phyloP scores from a whole-genome alignment of 2,888 invertebrate genomes.

The Eupelmus urozonus region DNA sequence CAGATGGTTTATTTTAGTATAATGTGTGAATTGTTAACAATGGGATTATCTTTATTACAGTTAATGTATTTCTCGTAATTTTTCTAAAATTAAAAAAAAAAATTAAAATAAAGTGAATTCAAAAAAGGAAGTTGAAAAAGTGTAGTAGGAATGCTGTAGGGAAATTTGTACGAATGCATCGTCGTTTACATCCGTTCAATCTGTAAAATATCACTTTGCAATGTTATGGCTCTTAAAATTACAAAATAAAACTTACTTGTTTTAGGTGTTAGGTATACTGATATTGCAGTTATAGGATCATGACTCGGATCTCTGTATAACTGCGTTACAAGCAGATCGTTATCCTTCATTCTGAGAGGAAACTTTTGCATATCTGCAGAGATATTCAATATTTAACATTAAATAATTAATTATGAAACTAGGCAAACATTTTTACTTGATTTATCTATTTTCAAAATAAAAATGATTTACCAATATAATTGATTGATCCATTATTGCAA shows the following conservation, averaged over 20 bases:
- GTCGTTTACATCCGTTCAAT: constrained; percentile 9
- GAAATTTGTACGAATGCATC: constrained; percentile 35
- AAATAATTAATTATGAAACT: too few species aligned
- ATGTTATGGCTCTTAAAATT: constrained; percentile 16
- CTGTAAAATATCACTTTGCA: constrained; percentile 41
- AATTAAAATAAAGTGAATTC: constrained; percentile 16
- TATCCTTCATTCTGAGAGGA: constrained; percentile 98
- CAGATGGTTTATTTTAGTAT: neutral
- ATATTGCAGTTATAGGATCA: constrained; percentile 98
- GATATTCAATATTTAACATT: neutral
- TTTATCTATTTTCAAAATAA: constrained; percentile 6
- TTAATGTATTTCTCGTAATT: constrained; percentile 28
- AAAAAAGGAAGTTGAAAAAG: constrained; percentile 37
- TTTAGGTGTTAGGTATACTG: constrained; percentile 99
- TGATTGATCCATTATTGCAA: constrained; percentile 97
- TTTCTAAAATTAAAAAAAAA: constrained; percentile 33
- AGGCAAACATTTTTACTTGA: neutral
- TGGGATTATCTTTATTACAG: constrained; percentile 5
- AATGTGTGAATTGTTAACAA: constrained; percentile 27
- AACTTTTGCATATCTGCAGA: constrained; percentile 98
- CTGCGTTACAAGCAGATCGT: constrained; percentile 97
- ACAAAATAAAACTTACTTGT: constrained; percentile 87
- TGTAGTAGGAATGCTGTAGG: neutral
- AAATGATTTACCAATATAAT: constrained; percentile 90
- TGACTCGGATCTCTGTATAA: constrained; percentile 95